Evolutionary conservation across 2,113 vertebrate genomes (phyloP).

Genomic region (Pionites leucogaster): DNA sequence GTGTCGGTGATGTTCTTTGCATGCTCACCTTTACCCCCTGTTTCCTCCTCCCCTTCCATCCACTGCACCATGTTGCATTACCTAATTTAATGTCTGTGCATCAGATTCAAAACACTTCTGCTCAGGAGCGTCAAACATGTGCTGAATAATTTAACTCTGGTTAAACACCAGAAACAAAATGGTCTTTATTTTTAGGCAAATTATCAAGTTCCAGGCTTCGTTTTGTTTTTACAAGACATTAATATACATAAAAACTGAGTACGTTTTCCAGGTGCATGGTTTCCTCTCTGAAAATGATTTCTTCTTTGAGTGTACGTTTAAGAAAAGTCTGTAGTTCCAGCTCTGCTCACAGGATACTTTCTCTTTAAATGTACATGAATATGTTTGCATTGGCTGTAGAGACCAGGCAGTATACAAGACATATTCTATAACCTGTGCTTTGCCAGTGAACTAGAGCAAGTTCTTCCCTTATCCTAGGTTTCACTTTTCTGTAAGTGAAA

Average conservation of each 20-base stretch:
- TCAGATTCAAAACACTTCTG: not conserved
- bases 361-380: conserved; percentile 17
- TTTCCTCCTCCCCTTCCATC: not conserved
- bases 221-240: conserved; percentile 40
- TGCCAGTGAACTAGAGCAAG: conserved; percentile 31
- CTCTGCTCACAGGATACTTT: conserved; percentile 33
- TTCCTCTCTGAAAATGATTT: not conserved
- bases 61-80: not conserved
- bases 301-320: conserved; percentile 2
- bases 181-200: conserved; percentile 21
- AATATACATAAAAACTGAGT: conserved; percentile 23
- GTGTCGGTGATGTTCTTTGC: not conserved
- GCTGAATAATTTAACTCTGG: not conserved
- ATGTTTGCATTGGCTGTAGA: conserved; percentile 49
- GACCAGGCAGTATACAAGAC: not conserved
- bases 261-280: conserved; percentile 19
- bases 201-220: conserved; percentile 25
- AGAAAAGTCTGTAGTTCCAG: not conserved
- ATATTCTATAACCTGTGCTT: not conserved
- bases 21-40: not conserved
- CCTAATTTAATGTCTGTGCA: not conserved
- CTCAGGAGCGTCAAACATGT: not conserved
- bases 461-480: not conserved
- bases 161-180: conserved; percentile 1
- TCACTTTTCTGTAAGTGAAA: conserved; percentile 1